These are phyloP conservation scores for Caenorhabditis virilis DNA, from an alignment of 2,888 invertebrate species.

Conservation along the genomic window DNA sequence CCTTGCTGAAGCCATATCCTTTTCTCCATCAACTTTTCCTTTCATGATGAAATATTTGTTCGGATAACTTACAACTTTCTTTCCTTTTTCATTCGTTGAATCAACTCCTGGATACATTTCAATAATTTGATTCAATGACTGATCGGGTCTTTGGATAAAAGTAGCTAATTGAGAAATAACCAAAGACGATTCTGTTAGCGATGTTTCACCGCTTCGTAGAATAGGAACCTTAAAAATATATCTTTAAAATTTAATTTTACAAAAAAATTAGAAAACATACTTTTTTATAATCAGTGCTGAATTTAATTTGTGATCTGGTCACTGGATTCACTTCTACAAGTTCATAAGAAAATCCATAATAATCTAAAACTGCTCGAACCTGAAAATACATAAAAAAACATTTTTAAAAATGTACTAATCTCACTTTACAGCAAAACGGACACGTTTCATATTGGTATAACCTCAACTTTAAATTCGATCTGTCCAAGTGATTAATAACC, in stretches of 20 bases:
- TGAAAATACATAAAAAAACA: no score
- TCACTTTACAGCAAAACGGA: constrained; percentile 68
- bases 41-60: constrained; percentile 65
- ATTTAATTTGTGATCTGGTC: constrained; percentile 84
- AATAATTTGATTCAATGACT: constrained; percentile 77
- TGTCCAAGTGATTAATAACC: constrained; percentile 62
- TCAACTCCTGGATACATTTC: constrained; percentile 77
- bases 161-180: constrained; percentile 87
- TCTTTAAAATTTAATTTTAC: neutral
- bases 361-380: constrained; percentile 84
- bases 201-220: constrained; percentile 70
- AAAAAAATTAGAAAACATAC: constrained; percentile 78
- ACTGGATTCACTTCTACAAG: constrained; percentile 97
- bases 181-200: constrained; percentile 89
- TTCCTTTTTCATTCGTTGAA: constrained; percentile 72
- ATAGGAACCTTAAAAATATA: constrained; percentile 63
- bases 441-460: constrained; percentile 96
- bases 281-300: constrained; percentile 85
- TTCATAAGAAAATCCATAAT: constrained; percentile 88
- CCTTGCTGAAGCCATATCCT: constrained; percentile 45
- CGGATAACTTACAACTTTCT: constrained; percentile 46
- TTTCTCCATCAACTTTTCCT: constrained; percentile 44
- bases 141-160: constrained; percentile 73
- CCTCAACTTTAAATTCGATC: constrained; percentile 77
- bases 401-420: no score